Conservation (phyloP, 2,797 vertebrate species). For the Leptodactylus fallax region DNA sequence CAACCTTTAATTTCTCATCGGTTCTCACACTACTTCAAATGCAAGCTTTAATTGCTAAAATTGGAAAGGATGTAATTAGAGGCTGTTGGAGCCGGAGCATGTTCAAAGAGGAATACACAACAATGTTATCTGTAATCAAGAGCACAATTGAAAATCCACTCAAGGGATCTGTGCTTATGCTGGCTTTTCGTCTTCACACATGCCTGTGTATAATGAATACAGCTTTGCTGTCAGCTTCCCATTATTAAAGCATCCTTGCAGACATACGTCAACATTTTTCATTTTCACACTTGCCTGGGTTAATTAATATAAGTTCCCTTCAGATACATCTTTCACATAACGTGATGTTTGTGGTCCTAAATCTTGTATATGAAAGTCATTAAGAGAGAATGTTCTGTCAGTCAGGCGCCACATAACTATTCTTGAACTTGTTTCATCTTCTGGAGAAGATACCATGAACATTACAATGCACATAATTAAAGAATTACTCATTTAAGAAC, state of each 20-base stretch:
- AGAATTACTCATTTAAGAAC: neutral
- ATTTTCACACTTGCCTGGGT: conserved; percentile 46
- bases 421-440: neutral
- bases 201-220: conserved; percentile 50
- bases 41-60: conserved; percentile 74
- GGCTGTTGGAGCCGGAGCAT: conserved; percentile 64
- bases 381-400: conserved; percentile 22
- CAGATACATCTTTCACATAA: conserved; percentile 35
- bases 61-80: conserved; percentile 73
- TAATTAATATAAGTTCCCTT: conserved; percentile 47
- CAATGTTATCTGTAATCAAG: conserved; percentile 75
- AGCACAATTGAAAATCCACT: conserved; percentile 73
- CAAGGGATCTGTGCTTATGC: conserved; percentile 71
- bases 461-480: neutral
- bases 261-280: conserved; percentile 49
- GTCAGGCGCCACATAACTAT: neutral
- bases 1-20: conserved; percentile 72
- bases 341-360: conserved; percentile 24
- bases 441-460: neutral
- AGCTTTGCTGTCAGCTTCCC: conserved; percentile 28
- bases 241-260: conserved; percentile 47
- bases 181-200: conserved; percentile 64
- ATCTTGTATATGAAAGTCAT: conserved; percentile 14
- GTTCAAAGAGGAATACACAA: conserved; percentile 68
- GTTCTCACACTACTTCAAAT: conserved; percentile 70